Conservation (phyloP, 2,113 vertebrate genomes). For the Nannospalax galili region DNA sequence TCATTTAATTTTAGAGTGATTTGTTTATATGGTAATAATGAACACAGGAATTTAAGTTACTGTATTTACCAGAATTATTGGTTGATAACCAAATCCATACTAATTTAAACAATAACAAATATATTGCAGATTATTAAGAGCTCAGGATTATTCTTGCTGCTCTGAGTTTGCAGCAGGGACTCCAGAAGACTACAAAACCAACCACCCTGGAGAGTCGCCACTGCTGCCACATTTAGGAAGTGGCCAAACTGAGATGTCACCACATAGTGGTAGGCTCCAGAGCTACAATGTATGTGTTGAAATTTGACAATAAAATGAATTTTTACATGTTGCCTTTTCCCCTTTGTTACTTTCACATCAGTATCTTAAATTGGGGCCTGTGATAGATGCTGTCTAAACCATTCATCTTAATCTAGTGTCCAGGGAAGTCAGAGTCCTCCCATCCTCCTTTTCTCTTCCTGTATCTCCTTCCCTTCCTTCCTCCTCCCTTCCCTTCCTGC, state of each 20-base stretch:
- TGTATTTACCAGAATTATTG: not conserved
- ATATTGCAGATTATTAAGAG: not conserved
- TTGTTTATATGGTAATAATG: not conserved
- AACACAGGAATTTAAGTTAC: not conserved
- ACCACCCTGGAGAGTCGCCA: not conserved
- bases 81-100: not conserved
- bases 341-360: not conserved
- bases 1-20: not conserved
- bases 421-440: not conserved
- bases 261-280: not conserved
- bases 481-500: too few relatives aligned
- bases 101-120: not conserved
- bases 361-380: not conserved
- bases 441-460: not conserved
- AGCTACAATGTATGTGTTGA: not conserved
- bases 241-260: not conserved
- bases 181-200: not conserved
- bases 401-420: not conserved
- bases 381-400: not conserved
- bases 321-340: not conserved
- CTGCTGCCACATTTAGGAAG: not conserved
- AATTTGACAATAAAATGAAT: not conserved
- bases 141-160: not conserved
- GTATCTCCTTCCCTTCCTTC: not conserved
- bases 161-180: not conserved